These are phyloP conservation scores for Saguinus midas DNA, from an alignment of 2,113 vertebrate species.

Conservation along the genomic window DNA sequence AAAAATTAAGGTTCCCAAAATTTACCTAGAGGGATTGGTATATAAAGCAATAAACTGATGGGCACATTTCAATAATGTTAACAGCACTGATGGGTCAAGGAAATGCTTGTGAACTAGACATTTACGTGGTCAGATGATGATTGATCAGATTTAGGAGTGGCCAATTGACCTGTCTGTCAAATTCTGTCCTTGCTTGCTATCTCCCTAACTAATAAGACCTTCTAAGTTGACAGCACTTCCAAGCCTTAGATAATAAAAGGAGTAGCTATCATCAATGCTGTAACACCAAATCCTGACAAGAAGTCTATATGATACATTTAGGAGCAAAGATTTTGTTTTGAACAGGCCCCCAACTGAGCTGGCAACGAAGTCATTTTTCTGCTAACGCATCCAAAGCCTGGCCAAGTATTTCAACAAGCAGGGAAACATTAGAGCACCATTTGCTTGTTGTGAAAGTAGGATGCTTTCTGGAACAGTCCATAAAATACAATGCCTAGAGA, in stretches of 20 bases:
- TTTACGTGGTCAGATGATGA: background rate
- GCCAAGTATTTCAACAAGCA: no score
- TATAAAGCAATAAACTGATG: background rate
- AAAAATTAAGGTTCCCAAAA: background rate
- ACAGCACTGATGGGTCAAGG: accelerated
- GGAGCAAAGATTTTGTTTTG: background rate
- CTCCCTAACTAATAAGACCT: background rate
- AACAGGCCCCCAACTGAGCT: background rate
- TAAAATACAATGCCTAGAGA: background rate
- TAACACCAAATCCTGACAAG: background rate
- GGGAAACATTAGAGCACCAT: background rate
- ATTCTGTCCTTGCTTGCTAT: background rate
- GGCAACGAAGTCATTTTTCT: background rate
- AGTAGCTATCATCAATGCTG: background rate
- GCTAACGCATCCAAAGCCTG: background rate
- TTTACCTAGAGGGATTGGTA: background rate
- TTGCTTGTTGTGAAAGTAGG: background rate
- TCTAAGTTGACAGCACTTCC: background rate
- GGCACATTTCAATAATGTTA: background rate
- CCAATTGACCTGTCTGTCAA: background rate
- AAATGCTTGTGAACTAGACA: accelerated
- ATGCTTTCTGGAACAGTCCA: background rate
- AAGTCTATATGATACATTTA: background rate
- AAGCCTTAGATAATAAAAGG: background rate
- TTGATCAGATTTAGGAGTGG: background rate